These are phyloP conservation scores for Panurus biarmicus DNA, from an alignment of 2,113 vertebrate species.

Conservation along the genomic window DNA sequence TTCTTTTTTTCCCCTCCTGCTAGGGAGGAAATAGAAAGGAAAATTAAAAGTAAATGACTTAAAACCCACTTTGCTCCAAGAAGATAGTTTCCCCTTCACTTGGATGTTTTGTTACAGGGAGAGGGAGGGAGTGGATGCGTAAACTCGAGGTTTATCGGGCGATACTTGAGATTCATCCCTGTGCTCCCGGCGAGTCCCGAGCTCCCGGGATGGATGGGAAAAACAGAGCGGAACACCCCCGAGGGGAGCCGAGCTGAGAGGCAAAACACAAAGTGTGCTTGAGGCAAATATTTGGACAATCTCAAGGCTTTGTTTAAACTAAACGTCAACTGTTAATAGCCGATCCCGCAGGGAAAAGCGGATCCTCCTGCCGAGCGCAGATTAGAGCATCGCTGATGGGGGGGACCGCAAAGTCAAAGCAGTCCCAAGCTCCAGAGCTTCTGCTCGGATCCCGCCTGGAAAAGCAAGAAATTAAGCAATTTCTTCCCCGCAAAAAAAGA, in stretches of 20 bases:
- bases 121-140: background rate
- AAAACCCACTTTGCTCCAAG: background rate
- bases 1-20: background rate
- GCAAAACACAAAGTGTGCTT: background rate
- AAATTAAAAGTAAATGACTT: background rate
- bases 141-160: background rate
- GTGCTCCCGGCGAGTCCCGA: background rate
- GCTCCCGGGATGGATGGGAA: background rate
- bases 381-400: background rate
- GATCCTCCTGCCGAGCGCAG: conserved; percentile 1
- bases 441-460: background rate
- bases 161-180: background rate
- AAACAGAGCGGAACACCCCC: background rate
- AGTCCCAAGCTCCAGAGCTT: background rate
- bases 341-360: background rate
- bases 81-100: background rate
- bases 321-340: conserved; percentile 30
- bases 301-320: conserved; percentile 45
- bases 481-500: background rate
- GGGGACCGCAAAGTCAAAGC: background rate
- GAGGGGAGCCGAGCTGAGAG: background rate
- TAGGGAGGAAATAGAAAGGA: background rate
- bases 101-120: background rate
- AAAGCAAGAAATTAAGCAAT: background rate
- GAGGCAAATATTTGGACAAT: conserved; percentile 63